Conservation (phyloP, 64 coral and sea anemone species). For the Montipora efflorescens region DNA sequence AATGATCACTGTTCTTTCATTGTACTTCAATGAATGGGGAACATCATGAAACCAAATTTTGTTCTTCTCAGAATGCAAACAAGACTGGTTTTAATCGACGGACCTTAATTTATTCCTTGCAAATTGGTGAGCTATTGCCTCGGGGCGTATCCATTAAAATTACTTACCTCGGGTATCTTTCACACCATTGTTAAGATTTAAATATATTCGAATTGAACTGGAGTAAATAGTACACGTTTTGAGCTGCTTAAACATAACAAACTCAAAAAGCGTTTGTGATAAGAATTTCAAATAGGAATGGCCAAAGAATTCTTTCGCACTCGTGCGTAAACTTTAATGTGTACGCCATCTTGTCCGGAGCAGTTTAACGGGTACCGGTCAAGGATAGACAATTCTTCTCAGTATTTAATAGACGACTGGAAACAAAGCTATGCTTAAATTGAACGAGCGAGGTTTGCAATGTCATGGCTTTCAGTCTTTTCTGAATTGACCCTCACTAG, state of each 20-base stretch:
- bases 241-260: not conserved
- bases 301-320: no score
- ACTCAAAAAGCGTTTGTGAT: not conserved
- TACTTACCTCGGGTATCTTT: not conserved
- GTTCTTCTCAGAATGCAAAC: not conserved
- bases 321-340: not conserved
- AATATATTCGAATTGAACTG: not conserved
- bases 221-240: not conserved
- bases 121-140: not conserved
- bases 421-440: not conserved
- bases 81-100: not conserved
- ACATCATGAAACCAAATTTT: not conserved
- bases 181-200: not conserved
- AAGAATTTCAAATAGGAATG: no score
- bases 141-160: not conserved
- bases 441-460: not conserved
- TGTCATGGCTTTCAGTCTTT: not conserved
- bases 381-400: not conserved
- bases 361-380: not conserved
- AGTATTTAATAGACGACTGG: not conserved
- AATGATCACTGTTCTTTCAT: not conserved
- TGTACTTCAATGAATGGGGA: not conserved
- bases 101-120: not conserved
- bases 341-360: not conserved
- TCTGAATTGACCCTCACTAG: not conserved